A percentile compares a stretch with the other conserved stretches of the same genome.
phyloP scores from a whole-genome alignment of 1,140 invertebrate species.

The Drosophila malerkotliana region DNA sequence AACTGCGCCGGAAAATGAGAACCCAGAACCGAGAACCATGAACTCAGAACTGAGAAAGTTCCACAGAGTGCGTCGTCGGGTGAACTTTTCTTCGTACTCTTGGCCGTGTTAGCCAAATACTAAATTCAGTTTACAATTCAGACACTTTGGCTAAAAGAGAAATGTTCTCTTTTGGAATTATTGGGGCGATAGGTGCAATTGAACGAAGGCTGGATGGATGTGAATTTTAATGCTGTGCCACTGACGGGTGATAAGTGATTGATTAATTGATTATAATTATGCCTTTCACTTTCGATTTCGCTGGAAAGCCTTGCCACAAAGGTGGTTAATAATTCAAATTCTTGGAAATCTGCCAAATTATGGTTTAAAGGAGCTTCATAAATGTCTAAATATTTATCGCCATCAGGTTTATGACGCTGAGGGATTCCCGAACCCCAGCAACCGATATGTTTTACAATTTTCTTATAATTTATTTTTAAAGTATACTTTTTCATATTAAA shows the following conservation, averaged over 20 bases:
- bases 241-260: constrained; percentile 31
- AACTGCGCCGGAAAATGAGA: constrained; percentile 63
- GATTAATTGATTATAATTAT: constrained; percentile 28
- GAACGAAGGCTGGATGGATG: constrained; percentile 31
- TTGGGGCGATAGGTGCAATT: constrained; percentile 1
- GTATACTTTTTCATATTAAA: no score
- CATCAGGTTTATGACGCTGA: no score
- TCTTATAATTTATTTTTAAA: no score
- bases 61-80: constrained; percentile 45
- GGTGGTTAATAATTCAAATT: background rate
- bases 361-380: background rate
- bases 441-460: no score
- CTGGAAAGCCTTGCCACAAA: background rate
- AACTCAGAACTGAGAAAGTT: constrained; percentile 31
- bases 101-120: constrained; percentile 29
- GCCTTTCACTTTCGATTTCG: constrained; percentile 1
- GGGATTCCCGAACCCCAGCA: no score
- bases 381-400: background rate
- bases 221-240: constrained; percentile 24
- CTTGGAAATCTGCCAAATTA: background rate
- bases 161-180: constrained; percentile 15
- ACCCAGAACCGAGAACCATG: constrained; percentile 9
- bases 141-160: constrained; percentile 14
- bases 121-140: constrained; percentile 27
- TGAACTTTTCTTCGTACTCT: constrained; percentile 35